Conservation (phyloP, 2,888 invertebrate genomes). For the Timema cristinae region DNA sequence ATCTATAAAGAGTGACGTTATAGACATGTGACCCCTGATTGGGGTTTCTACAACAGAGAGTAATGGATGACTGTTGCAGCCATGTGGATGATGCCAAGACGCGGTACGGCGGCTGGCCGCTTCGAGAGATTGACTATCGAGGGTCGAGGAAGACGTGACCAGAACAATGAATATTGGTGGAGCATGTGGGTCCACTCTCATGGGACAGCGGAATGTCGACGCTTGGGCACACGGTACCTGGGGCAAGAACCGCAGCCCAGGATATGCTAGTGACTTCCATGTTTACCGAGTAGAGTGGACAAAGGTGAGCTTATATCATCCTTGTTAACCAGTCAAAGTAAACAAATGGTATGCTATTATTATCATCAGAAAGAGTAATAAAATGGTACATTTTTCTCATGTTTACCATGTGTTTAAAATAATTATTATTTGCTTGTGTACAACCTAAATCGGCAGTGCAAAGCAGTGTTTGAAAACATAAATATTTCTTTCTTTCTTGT, state of each 20-base stretch:
- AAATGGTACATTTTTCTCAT: too few relatives aligned
- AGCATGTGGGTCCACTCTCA: constrained; percentile 53
- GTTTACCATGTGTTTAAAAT: too few relatives aligned
- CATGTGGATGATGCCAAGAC: constrained; percentile 66
- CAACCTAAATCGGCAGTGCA: too few relatives aligned
- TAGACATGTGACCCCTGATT: too few relatives aligned
- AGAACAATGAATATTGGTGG: constrained; percentile 35
- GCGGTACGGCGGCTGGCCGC: constrained; percentile 64
- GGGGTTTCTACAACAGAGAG: too few relatives aligned
- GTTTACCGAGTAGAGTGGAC: constrained; percentile 65
- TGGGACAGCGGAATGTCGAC: constrained; percentile 55
- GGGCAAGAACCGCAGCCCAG: constrained; percentile 36
- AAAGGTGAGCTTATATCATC: constrained; percentile 42
- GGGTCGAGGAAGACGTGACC: constrained; percentile 54
- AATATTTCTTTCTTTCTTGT: too few relatives aligned
- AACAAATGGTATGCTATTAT: too few relatives aligned
- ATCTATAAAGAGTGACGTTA: too few relatives aligned
- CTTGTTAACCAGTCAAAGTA: constrained; percentile 28
- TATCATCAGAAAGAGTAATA: too few relatives aligned
- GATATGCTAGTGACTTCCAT: constrained; percentile 55
- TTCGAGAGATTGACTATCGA: constrained; percentile 69
- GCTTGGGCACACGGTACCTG: constrained; percentile 54
- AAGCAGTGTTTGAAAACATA: too few relatives aligned
- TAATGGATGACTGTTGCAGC: constrained; percentile 44
- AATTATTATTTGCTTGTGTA: too few relatives aligned